A percentile compares a stretch with the other conserved stretches of the same genome.
Conservation (phyloP, 2,113 vertebrate species). For the Psittacara wagleri region DNA sequence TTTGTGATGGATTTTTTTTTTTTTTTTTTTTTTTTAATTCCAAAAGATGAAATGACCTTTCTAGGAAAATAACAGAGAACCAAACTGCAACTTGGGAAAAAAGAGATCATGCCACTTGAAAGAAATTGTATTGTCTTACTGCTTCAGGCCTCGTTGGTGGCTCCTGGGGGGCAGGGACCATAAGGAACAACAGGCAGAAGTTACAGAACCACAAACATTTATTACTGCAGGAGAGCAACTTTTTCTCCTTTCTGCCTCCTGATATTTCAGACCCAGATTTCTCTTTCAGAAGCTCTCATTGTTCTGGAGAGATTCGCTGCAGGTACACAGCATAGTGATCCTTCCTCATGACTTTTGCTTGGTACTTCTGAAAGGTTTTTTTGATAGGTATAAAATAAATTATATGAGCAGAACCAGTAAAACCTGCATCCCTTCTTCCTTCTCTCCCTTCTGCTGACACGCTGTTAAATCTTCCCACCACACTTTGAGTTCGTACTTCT, state of each 20-base stretch:
- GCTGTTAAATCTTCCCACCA: background rate
- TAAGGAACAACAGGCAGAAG: background rate
- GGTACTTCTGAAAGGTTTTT: background rate
- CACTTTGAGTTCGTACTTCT: background rate
- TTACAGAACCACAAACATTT: background rate
- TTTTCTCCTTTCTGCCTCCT: background rate
- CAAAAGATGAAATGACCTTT: background rate
- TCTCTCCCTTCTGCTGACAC: background rate
- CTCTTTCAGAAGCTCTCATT: background rate
- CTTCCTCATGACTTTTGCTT: background rate
- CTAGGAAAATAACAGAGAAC: background rate
- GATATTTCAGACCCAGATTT: background rate
- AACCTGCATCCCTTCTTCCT: background rate
- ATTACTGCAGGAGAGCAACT: background rate
- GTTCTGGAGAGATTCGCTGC: background rate
- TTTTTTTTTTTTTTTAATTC: background rate
- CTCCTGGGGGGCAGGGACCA: background rate
- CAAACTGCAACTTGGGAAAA: background rate
- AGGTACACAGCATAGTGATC: background rate
- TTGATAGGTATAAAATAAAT: background rate
- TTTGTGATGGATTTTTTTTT: background rate
- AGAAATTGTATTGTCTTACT: background rate
- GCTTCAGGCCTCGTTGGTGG: background rate
- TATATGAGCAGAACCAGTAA: background rate
- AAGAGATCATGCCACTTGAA: background rate